These are phyloP conservation scores for Chinchilla lanigera DNA, from an alignment of 2,113 vertebrate species.

Conservation along the genomic window DNA sequence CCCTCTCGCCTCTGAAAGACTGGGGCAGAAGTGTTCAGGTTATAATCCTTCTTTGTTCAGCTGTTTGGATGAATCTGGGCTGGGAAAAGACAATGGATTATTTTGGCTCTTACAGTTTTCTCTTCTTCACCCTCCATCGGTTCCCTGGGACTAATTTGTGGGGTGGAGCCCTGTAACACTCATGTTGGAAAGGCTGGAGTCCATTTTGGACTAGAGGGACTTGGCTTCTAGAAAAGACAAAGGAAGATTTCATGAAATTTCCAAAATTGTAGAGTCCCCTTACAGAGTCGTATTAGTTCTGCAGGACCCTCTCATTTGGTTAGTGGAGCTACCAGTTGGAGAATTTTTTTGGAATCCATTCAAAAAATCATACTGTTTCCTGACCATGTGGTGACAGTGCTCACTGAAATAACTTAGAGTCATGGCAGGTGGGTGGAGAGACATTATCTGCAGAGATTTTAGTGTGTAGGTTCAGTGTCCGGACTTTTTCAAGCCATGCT, in stretches of 20 bases:
- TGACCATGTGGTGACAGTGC: not conserved
- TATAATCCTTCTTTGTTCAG: not conserved
- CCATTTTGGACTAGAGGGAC: not conserved
- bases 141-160: not conserved
- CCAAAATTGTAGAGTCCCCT: not conserved
- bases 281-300: not conserved
- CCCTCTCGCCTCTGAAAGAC: not conserved
- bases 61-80: not conserved
- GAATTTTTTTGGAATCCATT: not conserved
- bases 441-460: not conserved
- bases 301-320: not conserved
- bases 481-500: constrained; percentile 1
- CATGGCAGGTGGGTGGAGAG: not conserved
- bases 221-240: constrained; percentile 27
- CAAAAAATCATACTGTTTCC: not conserved
- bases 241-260: not conserved
- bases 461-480: not conserved
- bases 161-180: not conserved
- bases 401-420: not conserved
- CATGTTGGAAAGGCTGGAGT: not conserved
- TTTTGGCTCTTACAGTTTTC: not conserved
- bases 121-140: not conserved
- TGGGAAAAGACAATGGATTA: not conserved
- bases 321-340: not conserved
- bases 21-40: not conserved